phyloP scores from a whole-genome alignment of 2,797 vertebrate genomes.

The Sebastes glaucus region DNA sequence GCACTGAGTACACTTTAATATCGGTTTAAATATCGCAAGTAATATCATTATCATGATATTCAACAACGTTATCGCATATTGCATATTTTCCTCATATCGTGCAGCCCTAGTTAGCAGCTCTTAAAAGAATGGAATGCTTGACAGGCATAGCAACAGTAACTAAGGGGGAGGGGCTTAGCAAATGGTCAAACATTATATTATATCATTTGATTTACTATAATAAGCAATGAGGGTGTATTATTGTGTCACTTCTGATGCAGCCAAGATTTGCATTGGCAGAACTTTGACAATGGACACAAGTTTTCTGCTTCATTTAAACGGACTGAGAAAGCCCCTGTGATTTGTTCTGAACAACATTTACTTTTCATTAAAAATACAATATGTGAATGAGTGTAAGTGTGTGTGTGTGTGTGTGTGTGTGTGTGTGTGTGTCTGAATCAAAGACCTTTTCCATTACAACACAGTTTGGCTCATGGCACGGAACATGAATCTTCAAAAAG shows the following conservation, averaged over 20 bases:
- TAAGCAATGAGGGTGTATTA: not conserved
- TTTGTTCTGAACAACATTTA: not conserved
- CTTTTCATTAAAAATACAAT: conserved; percentile 24
- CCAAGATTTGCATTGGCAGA: not conserved
- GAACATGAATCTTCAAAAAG: conserved; percentile 51
- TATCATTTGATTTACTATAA: not conserved
- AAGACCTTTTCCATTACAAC: conserved; percentile 59
- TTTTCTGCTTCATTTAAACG: not conserved
- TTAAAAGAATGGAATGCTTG: not conserved
- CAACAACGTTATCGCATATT: not conserved
- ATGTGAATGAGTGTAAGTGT: not conserved
- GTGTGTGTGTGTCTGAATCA: conserved; percentile 23
- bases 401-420: not conserved
- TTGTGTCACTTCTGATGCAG: not conserved
- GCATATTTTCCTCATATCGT: not conserved
- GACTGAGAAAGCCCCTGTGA: not conserved
- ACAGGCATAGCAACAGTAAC: not conserved
- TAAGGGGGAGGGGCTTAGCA: not conserved
- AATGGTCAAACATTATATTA: not conserved
- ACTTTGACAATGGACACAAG: not conserved
- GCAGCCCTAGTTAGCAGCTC: not conserved
- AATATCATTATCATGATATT: not conserved
- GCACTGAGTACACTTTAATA: too few relatives aligned
- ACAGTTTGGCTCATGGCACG: conserved; percentile 28
- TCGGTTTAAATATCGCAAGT: not conserved